Base-by-base conservation (phyloP, 2,888 invertebrate species). In the Mimas tiliae region DNA sequence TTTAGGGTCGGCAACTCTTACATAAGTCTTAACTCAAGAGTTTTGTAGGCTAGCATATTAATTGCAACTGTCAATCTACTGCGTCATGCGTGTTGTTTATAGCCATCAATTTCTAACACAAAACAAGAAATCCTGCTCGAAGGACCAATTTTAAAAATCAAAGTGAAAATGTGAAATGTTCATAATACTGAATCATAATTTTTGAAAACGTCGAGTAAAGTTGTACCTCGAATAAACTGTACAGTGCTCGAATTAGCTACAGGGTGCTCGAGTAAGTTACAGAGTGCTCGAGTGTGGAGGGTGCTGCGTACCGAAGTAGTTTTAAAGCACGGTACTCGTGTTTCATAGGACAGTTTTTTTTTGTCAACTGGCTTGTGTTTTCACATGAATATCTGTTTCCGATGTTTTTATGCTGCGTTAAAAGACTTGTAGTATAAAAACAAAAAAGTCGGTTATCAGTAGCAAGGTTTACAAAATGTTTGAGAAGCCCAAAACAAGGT, bases 231-330 rank as follows among this genome's bases (percentile, higher is more conserved):
- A 58, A 58, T 58, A 42, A 58, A n/a, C 58, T 58, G 11, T 9
- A 45, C 19, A 11, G 11, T 19, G 9, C 50, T 50, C 50, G 9
- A 45, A 45, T 14, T 0, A 50, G 50, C 58, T 58, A 58, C 58
- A 58, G 58, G 42, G 42, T 58, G 42, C 58, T 42, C 42, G 38
- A 19, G 11, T 38, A 14, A 50, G 50, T 38, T 58, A 58, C 58
- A 38, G 58, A 19, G 19, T 58, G 58, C 58, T 58, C 19, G 16
- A 19, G 16, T 38, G 11, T 42, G 12, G 12, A 58, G 55, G 38
- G 58, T 58, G 21, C 58, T 58, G 58, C 42, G 58, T 42, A 12
- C 12, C 14, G 34, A 38, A 58, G 58, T 58, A 58, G 38, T 42
- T 58, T 42, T 38, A 6, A 38, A 4, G n/a, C n/a, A n/a, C 45